Base-by-base conservation (phyloP, 92 coral and sea anemone species). In the Chrysogorgia sp. region DNA sequence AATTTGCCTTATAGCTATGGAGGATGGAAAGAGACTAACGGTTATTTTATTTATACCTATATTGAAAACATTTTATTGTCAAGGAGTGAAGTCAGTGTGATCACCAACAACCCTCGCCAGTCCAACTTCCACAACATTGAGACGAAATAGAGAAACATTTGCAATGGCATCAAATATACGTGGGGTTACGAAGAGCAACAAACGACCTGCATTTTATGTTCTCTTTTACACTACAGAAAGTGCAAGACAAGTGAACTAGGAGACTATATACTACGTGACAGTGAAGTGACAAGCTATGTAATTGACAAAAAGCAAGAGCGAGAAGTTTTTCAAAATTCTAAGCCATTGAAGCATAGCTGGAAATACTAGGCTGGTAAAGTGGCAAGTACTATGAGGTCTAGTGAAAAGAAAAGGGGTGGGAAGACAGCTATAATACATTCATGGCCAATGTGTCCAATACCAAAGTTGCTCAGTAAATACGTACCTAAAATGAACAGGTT, bases 391-490 rank as follows among this genome's bases (percentile, higher is more conserved):
- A 86, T 86, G 89, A 84, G 43, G 76, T 37, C 81, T 48, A 62
- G 87, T 76, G 32, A 41, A n/a, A 84, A 69, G 57, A 84, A 87
- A 34, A 60, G 83, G 78, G 83, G 83, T 33, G 85, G 89, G 2
- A 80, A 67, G 67, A 84, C 86, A 30, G 83, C 90, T 40, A 82
- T 85, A n/a, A n/a, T 35, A 67, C 35, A 17, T 85, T 67, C 50
- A 62, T 88, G 82, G n/a, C 67, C 91, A 63, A 49, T 65, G 23
- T 84, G 96, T 62, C 67, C 86, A 49, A 81, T 85, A 55, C 91
- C 96, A 63, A 87, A 87, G 63, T 75, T 90, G 26, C 84, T 37
- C 43, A n/a, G n/a, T n/a, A n/a, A n/a, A n/a, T n/a, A n/a, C n/a
- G n/a, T n/a, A n/a, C n/a, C n/a, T n/a, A n/a, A n/a, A n/a, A n/a